A percentile compares a stretch with the other conserved stretches of the same genome.
These are phyloP conservation scores for Ennomos fuscantarius DNA, from an alignment of 2,888 invertebrate genomes.

Conservation along the genomic window DNA sequence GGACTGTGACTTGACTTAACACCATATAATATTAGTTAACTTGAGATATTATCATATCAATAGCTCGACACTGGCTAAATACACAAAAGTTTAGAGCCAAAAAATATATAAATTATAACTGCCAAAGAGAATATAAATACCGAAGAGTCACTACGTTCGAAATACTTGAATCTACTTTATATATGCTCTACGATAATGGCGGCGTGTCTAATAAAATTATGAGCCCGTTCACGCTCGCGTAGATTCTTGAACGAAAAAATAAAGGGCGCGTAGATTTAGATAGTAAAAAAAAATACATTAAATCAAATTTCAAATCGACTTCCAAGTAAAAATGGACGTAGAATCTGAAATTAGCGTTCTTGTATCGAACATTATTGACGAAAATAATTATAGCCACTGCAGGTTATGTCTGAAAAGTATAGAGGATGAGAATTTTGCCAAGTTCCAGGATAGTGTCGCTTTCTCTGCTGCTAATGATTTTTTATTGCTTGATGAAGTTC, in stretches of 20 bases:
- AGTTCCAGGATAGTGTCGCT: conserved; percentile 59
- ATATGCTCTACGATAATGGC: too few relatives aligned
- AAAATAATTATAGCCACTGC: conserved; percentile 68
- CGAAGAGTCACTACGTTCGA: too few relatives aligned
- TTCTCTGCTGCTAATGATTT: conserved; percentile 44
- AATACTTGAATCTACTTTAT: too few relatives aligned
- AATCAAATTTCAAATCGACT: neutral
- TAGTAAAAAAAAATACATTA: neutral
- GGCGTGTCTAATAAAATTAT: too few relatives aligned
- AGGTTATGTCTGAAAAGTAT: conserved; percentile 73
- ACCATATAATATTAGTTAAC: too few relatives aligned
- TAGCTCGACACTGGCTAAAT: too few relatives aligned
- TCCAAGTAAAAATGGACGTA: conserved; percentile 3
- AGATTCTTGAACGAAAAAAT: conserved; percentile 22
- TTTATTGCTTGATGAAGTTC: conserved; percentile 47
- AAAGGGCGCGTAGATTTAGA: conserved; percentile 18
- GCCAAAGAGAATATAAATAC: too few relatives aligned
- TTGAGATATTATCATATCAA: too few relatives aligned
- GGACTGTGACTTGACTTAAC: too few relatives aligned
- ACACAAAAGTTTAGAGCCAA: too few relatives aligned
- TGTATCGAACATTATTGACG: conserved; percentile 64
- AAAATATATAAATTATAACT: too few relatives aligned
- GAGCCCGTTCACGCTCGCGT: neutral
- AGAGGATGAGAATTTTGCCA: conserved; percentile 56
- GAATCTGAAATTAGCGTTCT: conserved; percentile 36